These are phyloP conservation scores for Drosophila cognata DNA, from an alignment of 2,888 invertebrate genomes.

Conservation along the genomic window DNA sequence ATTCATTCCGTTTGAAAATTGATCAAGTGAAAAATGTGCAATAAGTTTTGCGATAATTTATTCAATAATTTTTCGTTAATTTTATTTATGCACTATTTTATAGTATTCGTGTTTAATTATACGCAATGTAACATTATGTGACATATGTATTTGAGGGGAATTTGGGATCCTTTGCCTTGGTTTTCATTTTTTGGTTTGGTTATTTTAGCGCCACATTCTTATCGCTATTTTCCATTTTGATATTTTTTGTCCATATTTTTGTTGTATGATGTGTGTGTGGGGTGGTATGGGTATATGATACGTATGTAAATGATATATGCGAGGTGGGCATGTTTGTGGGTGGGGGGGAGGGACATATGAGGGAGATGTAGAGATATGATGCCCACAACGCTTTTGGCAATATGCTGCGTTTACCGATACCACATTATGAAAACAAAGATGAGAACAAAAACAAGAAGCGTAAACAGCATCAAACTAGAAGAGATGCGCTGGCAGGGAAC, in stretches of 20 bases:
- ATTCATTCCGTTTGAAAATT: not conserved
- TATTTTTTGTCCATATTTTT: constrained; percentile 13
- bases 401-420: constrained; percentile 26
- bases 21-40: not conserved
- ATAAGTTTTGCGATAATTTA: constrained; percentile 73
- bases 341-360: not conserved
- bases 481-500: constrained; percentile 3
- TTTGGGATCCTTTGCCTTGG: constrained; percentile 2
- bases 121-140: constrained; percentile 79
- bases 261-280: not conserved
- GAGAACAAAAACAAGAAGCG: constrained; percentile 12
- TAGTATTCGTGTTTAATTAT: constrained; percentile 76
- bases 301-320: constrained; percentile 76
- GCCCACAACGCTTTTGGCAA: constrained; percentile 58
- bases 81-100: constrained; percentile 82
- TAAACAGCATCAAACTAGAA: constrained; percentile 24
- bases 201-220: constrained; percentile 9
- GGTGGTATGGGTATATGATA: constrained; percentile 38
- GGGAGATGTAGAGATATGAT: constrained; percentile 3
- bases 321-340: not conserved
- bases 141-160: constrained; percentile 44
- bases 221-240: constrained; percentile 11
- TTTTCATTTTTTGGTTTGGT: not conserved
- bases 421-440: constrained; percentile 23
- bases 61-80: constrained; percentile 75